Conservation (phyloP, 2,113 vertebrate species). For the Oncorhynchus mykiss region DNA sequence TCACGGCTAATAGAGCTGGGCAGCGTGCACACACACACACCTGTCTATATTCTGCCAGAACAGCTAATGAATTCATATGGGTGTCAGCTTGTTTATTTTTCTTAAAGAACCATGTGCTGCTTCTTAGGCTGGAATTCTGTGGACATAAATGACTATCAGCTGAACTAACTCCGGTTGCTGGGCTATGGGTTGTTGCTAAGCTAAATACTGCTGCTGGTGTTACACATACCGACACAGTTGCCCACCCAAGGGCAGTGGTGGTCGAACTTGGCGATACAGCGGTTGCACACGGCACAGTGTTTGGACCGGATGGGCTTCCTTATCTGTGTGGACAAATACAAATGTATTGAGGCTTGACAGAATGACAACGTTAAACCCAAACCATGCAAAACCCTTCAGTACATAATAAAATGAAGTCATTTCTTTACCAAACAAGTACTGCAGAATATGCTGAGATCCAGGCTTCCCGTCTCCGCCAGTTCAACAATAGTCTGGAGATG, state of each 20-base stretch:
- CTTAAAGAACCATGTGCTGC: no score
- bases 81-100: no score
- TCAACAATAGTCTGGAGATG: conserved; percentile 91
- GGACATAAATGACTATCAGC: background rate
- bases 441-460: conserved; percentile 99
- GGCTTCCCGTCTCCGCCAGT: conserved; percentile 93
- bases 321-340: conserved; percentile 77
- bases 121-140: no score
- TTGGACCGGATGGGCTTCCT: conserved; percentile 98
- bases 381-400: background rate
- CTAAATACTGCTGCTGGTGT: background rate
- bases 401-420: background rate
- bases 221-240: conserved; percentile 95
- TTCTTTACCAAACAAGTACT: conserved; percentile 96
- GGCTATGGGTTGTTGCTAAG: background rate
- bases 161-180: background rate
- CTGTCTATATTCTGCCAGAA: no score
- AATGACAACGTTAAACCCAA: background rate
- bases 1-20: no score
- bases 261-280: conserved; percentile 98
- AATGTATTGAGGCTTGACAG: background rate
- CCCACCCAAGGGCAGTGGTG: conserved; percentile 99
- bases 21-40: no score
- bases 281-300: conserved; percentile 97
- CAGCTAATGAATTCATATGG: no score